Conservation (phyloP, 2,113 vertebrate genomes). For the Platichthys stellatus region DNA sequence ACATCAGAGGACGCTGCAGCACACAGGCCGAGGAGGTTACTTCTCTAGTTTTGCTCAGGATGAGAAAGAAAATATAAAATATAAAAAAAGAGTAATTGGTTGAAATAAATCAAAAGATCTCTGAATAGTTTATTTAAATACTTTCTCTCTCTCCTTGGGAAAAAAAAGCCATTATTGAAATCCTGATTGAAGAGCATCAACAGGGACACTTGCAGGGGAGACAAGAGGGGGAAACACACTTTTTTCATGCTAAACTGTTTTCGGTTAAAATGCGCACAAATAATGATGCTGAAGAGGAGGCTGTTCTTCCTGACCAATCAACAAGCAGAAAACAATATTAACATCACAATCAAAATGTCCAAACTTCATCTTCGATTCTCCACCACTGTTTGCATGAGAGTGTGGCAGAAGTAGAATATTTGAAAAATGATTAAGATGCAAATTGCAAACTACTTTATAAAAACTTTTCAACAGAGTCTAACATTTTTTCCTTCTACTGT, state of each 20-base stretch:
- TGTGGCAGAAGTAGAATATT: background rate
- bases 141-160: background rate
- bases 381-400: background rate
- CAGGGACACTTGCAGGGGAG: background rate
- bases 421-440: too few relatives aligned
- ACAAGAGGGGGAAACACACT: background rate
- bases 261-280: background rate
- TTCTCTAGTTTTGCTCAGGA: background rate
- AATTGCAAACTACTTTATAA: too few relatives aligned
- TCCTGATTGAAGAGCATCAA: background rate
- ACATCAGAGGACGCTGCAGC: constrained; percentile 9
- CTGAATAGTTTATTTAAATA: background rate
- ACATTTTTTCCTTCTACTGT: too few relatives aligned
- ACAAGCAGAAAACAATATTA: background rate
- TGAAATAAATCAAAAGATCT: background rate
- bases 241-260: too few relatives aligned
- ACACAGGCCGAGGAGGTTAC: background rate
- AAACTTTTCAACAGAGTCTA: too few relatives aligned
- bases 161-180: background rate
- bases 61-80: background rate
- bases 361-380: background rate
- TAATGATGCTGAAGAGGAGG: background rate
- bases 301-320: background rate
- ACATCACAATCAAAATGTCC: background rate
- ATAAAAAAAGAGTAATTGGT: background rate